Conservation (phyloP, 1,140 invertebrate genomes). For the Drosophila gunungcola region DNA sequence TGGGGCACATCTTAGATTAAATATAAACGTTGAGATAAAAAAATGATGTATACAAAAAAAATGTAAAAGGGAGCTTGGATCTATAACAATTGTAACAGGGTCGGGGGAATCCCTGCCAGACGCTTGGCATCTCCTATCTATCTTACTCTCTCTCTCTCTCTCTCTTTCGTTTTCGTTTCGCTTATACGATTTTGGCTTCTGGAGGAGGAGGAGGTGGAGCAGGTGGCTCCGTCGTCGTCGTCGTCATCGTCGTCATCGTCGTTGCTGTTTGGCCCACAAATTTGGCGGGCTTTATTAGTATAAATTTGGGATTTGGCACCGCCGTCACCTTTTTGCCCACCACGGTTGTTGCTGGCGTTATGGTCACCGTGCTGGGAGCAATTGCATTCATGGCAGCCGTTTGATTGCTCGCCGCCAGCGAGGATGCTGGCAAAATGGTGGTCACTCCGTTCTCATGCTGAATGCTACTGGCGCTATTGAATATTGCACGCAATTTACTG, state of each 20-base stretch:
- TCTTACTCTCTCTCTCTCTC: neutral
- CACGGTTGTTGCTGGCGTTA: constrained; percentile 53
- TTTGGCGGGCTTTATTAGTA: constrained; percentile 63
- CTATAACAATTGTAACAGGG: constrained; percentile 30
- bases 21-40: constrained; percentile 19
- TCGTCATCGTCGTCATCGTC: neutral
- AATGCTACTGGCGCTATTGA: constrained; percentile 71
- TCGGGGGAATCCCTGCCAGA: constrained; percentile 8
- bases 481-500: constrained; percentile 81
- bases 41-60: constrained; percentile 11
- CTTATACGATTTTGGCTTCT: constrained; percentile 59
- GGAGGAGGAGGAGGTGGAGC: constrained; percentile 12
- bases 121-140: constrained; percentile 29
- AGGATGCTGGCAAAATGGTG: constrained; percentile 78
- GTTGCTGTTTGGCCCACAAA: constrained; percentile 19
- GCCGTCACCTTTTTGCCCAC: constrained; percentile 51
- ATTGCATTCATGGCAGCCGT: constrained; percentile 79
- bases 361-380: constrained; percentile 78
- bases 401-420: constrained; percentile 71
- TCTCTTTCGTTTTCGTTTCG: constrained; percentile 2
- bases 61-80: neutral
- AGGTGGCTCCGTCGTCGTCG: neutral
- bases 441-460: constrained; percentile 82
- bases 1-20: constrained; percentile 27
- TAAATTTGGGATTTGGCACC: constrained; percentile 61